Evolutionary conservation across 2,797 vertebrate genomes (phyloP).

Genomic region (Chaetophractus vellerosus): DNA sequence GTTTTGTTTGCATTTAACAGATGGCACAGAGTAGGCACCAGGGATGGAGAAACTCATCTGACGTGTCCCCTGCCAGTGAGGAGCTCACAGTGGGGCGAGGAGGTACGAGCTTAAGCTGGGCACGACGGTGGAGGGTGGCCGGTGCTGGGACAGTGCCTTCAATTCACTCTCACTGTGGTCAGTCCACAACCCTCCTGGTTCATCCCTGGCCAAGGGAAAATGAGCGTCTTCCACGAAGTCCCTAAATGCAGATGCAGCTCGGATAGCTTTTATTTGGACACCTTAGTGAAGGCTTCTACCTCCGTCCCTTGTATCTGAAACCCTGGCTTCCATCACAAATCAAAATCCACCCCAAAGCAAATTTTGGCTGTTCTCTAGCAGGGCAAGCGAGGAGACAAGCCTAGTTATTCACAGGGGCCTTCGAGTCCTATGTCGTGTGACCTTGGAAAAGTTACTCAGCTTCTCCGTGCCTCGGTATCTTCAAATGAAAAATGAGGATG

Average conservation of each 20-base stretch:
- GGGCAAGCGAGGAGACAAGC: not conserved
- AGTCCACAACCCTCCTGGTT: not conserved
- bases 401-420: not conserved
- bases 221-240: not conserved
- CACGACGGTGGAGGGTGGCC: accelerated
- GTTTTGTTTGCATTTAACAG: slow-evolving; percentile 47
- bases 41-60: not conserved
- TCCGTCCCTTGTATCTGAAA: not conserved
- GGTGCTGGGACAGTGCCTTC: not conserved
- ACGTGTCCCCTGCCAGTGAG: not conserved
- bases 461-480: not conserved
- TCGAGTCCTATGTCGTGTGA: not conserved
- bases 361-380: not conserved
- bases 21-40: not conserved
- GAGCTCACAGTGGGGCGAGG: no score
- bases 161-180: not conserved
- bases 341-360: not conserved
- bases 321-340: not conserved
- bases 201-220: not conserved
- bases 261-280: not conserved
- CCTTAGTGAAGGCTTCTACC: not conserved
- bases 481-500: not conserved
- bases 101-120: accelerated
- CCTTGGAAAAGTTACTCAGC: not conserved
- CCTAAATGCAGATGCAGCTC: not conserved